phyloP scores from a whole-genome alignment of 2,113 vertebrate species.

The Peucedramus taeniatus region DNA sequence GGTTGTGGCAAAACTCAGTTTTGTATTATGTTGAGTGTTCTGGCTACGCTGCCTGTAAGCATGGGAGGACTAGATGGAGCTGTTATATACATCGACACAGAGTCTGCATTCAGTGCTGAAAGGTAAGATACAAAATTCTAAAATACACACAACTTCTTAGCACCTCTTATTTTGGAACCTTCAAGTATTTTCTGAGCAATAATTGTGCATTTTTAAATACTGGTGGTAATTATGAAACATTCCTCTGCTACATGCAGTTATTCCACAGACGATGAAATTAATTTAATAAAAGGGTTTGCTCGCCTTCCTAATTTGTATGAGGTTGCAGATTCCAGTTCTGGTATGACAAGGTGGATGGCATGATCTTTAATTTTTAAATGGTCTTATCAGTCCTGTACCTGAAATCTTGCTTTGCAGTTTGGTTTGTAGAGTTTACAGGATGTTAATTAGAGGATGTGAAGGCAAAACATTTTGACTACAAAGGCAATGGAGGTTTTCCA shows the following conservation, averaged over 20 bases:
- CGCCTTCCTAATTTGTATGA: background rate
- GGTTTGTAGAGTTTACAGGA: background rate
- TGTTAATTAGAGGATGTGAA: background rate
- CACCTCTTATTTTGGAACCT: background rate
- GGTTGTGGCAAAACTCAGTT: constrained; percentile 87
- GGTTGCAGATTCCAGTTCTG: background rate
- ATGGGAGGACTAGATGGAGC: constrained; percentile 79
- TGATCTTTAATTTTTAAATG: background rate
- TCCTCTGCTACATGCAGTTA: background rate
- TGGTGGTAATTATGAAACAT: background rate
- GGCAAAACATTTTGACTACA: background rate
- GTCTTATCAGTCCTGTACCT: background rate
- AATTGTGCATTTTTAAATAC: background rate
- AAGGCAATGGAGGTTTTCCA: background rate
- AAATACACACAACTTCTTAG: background rate
- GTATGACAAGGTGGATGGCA: background rate
- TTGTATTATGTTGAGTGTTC: constrained; percentile 82
- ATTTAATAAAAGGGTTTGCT: background rate
- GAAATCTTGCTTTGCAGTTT: background rate
- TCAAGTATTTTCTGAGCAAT: background rate
- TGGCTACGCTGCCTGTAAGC: constrained; percentile 77
- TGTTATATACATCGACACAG: constrained; percentile 83
- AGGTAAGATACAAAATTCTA: constrained; percentile 65
- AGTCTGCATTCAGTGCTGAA: constrained; percentile 83
- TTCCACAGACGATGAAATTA: background rate